Base-by-base conservation (phyloP, 2,888 invertebrate genomes). In the Caenorhabditis sp. region DNA sequence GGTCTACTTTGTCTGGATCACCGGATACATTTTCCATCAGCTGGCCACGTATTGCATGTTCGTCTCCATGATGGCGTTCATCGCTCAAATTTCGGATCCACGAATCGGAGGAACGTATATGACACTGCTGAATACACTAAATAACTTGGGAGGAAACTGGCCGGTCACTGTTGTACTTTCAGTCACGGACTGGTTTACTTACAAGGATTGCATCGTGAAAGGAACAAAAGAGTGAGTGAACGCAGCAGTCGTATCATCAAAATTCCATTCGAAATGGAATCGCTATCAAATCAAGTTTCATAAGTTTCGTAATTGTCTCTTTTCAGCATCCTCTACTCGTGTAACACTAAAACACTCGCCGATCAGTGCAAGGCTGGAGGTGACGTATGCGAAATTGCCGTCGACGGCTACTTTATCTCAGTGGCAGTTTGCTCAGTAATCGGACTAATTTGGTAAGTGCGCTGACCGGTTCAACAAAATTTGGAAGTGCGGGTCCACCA, bases 61-160 rank as follows among this genome's bases (percentile, higher is more conserved):
- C 93, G 98, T 99, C 5, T 95, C 98, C 0, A 94, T 95, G 78
- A 98, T 99, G 97, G 96, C 97, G 11, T 99, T 99, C 93, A 97
- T 96, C 93, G 98, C 98, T 0, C 95, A 96, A 93, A 95, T 99
- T 62, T 97, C 97, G 80, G 99, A 99, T 92, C 97, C 98, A 0
- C 94, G 95, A 0, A 96, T 98, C 0, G 99, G 99, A 1, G 91
- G 99, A 5, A 99, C 99, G 0, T 99, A 99, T 92, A 99, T 99
- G 99, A 99, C 99, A 0, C 94, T 99, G 64, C 93, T 99, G 18
- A 99, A 99, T 92, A 99, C 99, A 0, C 94, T 98, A 24, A 95
- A 95, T 60, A 99, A 99, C 93, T 94, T 99, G 77, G 99, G 99
- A n/a, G 96, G 96, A 6, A 98, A 97, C 92, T 98, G 98, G 98